These are phyloP conservation scores for Suricata suricatta DNA, from an alignment of 2,113 vertebrate species.

Conservation along the genomic window DNA sequence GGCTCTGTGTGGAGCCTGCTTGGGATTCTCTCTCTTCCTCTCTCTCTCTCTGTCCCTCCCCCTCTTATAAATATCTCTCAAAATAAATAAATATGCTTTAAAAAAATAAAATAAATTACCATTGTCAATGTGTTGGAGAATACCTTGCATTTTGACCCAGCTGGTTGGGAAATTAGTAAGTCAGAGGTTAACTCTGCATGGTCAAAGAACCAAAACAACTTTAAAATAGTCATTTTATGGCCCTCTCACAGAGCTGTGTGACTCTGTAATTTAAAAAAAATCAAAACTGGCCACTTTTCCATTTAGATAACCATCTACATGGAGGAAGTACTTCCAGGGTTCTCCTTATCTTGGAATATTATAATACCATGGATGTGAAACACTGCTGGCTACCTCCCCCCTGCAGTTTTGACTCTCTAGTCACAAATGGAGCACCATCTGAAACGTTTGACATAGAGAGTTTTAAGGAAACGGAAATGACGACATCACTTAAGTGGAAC, in stretches of 20 bases:
- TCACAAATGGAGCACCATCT: not conserved
- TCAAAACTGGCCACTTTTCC: not conserved
- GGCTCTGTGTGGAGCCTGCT: no score
- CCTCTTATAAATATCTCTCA: no score
- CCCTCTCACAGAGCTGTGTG: not conserved
- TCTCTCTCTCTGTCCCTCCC: no score
- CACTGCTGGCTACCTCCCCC: not conserved
- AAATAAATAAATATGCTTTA: no score
- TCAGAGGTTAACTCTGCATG: not conserved
- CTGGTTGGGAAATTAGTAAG: not conserved
- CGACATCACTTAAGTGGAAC: not conserved
- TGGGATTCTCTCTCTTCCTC: no score
- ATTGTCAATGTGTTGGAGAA: not conserved
- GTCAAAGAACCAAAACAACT: not conserved
- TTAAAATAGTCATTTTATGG: slow-evolving; percentile 1
- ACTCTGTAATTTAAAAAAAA: not conserved
- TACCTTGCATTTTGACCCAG: not conserved
- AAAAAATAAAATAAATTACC: not conserved
- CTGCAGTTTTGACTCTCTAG: not conserved
- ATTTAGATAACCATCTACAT: not conserved
- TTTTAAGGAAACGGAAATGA: not conserved
- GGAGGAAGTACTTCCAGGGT: not conserved
- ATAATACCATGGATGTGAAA: not conserved
- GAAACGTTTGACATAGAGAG: not conserved
- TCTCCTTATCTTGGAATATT: not conserved